A percentile compares a stretch with the other conserved stretches of the same genome.
Conservation (phyloP, 1,140 invertebrate species). For the Marisa cornuarietis region DNA sequence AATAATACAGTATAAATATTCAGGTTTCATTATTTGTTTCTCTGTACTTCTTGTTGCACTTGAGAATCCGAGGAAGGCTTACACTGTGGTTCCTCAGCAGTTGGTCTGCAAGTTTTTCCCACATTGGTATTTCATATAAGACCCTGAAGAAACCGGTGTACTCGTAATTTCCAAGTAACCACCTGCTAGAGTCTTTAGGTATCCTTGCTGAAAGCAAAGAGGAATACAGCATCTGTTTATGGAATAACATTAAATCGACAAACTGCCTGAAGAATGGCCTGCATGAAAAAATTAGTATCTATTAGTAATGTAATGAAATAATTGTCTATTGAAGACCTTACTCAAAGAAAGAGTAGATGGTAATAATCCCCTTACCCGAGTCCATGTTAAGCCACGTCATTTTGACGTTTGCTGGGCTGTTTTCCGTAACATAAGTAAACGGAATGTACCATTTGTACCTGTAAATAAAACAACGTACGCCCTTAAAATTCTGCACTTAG, state of each 20-base stretch:
- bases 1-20: too few relatives aligned
- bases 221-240: background rate
- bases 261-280: background rate
- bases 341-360: background rate
- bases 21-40: too few relatives aligned
- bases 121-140: slow-evolving; percentile 82
- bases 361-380: slow-evolving; percentile 36
- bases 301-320: too few relatives aligned
- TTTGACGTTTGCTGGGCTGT: background rate
- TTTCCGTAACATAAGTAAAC: slow-evolving; percentile 71
- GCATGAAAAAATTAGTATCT: too few relatives aligned
- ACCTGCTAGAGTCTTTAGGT: slow-evolving; percentile 59
- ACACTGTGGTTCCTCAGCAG: slow-evolving; percentile 76
- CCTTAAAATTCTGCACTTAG: too few relatives aligned
- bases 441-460: slow-evolving; percentile 80
- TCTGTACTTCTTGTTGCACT: background rate
- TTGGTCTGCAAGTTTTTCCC: slow-evolving; percentile 77
- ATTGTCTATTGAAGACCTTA: too few relatives aligned
- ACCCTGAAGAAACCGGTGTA: slow-evolving; percentile 89
- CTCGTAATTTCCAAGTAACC: slow-evolving; percentile 88
- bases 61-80: slow-evolving; percentile 41
- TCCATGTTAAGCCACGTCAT: slow-evolving; percentile 47
- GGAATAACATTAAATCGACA: background rate
- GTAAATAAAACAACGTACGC: slow-evolving; percentile 26
- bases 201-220: slow-evolving; percentile 37